Base-by-base conservation (phyloP, 2,797 vertebrate genomes). In the Nannoperca australis region DNA sequence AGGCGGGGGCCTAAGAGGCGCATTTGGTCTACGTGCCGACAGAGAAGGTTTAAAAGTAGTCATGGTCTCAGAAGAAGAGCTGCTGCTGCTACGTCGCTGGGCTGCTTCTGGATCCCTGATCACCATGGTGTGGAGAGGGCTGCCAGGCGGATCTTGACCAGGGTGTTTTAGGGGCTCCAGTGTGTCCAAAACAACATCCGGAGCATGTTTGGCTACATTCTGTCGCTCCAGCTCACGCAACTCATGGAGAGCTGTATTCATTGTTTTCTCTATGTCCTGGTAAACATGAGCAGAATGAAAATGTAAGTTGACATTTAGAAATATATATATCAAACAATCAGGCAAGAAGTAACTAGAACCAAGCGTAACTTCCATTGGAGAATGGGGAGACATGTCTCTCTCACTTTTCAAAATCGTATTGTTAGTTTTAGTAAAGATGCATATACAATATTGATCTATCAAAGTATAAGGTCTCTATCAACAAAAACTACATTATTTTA, bases 211-310 rank as follows among this genome's bases (percentile, higher is more conserved):
- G 89, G 94, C 97, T 0, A 97, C 97, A 89, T 98, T 99, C 94
- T 98, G 97, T 79, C 97, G 91, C 95, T 99, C 97, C 50, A 98
- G 95, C 87, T 99, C 97, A 22, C 97, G 95, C 88, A 99, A 79
- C 91, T 99, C 97, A 0, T 97, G 96, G 62, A 99, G 95, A 0
- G 97, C 97, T 0, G 97, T 98, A 85, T 96, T 99, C 97, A 98
- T 98, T 44, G 97, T 99, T 95, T 98, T 98, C 94, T 99, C 97
- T 32, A 98, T 99, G 93, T 99, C 97, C 97, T 99, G 90, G 0
- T 3, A 83, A 74, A 82, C 38, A 81, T 11, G 7, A 71, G 6
- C 27, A 88, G 63, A 86, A 6, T 15, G 18, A n/a, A 54, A 40
- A 53, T 42, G 8, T 5, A 45, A 34, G 14, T 50, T 63, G 8